These are phyloP conservation scores for Antheraea yamamai DNA, from an alignment of 2,888 invertebrate species.

Conservation along the genomic window DNA sequence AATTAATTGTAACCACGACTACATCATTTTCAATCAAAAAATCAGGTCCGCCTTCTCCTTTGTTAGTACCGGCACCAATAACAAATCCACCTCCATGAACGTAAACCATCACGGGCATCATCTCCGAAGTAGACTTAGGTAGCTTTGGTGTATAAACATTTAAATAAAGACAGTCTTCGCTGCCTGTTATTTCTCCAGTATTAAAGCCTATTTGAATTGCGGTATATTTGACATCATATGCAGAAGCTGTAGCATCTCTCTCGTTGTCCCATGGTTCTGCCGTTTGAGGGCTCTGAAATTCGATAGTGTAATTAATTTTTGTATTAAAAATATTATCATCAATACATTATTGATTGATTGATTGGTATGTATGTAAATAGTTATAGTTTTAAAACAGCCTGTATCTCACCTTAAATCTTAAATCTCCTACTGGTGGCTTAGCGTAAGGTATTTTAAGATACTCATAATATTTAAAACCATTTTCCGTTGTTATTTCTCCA, in stretches of 20 bases:
- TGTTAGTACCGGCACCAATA: slow-evolving; percentile 52
- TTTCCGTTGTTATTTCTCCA: slow-evolving; percentile 51
- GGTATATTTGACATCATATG: slow-evolving; percentile 39
- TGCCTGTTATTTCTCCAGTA: slow-evolving; percentile 38
- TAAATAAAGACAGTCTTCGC: slow-evolving; percentile 65
- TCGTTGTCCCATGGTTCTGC: slow-evolving; percentile 65
- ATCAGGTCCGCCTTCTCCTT: slow-evolving; percentile 55
- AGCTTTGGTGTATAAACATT: slow-evolving; percentile 60
- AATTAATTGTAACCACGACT: slow-evolving; percentile 67
- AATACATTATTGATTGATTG: too few relatives aligned
- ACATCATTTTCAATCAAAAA: slow-evolving; percentile 56
- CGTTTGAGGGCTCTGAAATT: slow-evolving; percentile 58
- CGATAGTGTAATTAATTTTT: not conserved
- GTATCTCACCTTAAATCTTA: slow-evolving; percentile 55
- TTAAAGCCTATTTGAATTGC: slow-evolving; percentile 40
- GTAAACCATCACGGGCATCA: slow-evolving; percentile 55
- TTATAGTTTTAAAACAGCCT: not conserved
- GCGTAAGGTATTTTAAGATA: slow-evolving; percentile 80
- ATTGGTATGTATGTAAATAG: too few relatives aligned
- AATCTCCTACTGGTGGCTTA: slow-evolving; percentile 71
- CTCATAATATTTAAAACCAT: slow-evolving; percentile 63
- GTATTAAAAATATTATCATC: not conserved
- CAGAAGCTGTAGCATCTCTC: slow-evolving; percentile 72
- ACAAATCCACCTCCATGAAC: slow-evolving; percentile 70
- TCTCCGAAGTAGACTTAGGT: slow-evolving; percentile 29